Evolutionary conservation across 37 sponge, comb jelly and placozoan genomes (phyloP), one percentile per base, ranked within the genome.

Genomic region (Cladorhizidae sp.): DNA sequence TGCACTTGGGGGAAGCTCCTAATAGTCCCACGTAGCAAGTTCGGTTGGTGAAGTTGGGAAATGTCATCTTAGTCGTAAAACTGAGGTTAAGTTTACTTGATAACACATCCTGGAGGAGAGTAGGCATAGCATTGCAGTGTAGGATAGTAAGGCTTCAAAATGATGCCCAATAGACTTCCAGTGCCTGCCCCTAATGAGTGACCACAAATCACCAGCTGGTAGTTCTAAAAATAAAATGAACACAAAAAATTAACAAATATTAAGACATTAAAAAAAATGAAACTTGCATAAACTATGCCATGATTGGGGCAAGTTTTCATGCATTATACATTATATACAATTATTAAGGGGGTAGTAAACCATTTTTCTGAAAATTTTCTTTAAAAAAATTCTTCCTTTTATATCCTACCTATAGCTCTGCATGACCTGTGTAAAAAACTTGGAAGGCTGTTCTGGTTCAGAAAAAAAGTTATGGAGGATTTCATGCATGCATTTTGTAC

Each of bases 101-200:
- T 73, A 55, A 57, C 36, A 77, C 78, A 69, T 51, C 85, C 85
- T 74, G 70, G 87, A 40, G 92, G 92, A 25, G 84, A 57, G 71
- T 73, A 91, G n/a, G 88, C 92, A 87, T 68, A 91, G 41, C 92
- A 91, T 45, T 91, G 88, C 18, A 91, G 76, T 17, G 21, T 87
- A 23, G 52, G 71, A 61, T 87, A 83, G n/a, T 57, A 31, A 1
- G 70, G 57, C 57, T 83, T 83, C n/a, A 91, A 55, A 12, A 83
- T 39, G 18, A 91, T 80, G n/a, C 88, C 79, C 65, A 91, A 61
- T 35, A 91, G 67, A 67, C 65, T 74, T 22, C 88, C 92, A 43
- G 41, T 64, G 14, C 81, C 87, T 41, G 92, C 92, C 54, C 92
- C 92, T 21, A 80, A 50, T 23, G 87, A 86, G 70, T 91, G 92